Evolutionary conservation across 1,140 invertebrate species (phyloP).

Genomic region (Drosophila eugracilis): DNA sequence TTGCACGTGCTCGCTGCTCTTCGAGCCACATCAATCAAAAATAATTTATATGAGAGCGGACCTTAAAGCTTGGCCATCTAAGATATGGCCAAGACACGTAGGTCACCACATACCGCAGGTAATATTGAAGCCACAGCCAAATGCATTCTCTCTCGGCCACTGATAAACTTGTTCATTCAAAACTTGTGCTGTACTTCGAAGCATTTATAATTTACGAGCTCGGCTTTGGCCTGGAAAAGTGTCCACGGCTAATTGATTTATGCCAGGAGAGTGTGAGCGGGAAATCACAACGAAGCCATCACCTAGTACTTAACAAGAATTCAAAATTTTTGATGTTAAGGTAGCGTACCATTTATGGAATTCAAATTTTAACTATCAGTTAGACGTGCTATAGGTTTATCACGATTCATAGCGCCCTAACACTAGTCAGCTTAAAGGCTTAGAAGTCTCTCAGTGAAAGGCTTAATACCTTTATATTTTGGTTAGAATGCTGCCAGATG

Average conservation of each 20-base stretch:
- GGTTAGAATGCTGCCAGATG: conserved; percentile 56
- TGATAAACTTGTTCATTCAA: conserved; percentile 40
- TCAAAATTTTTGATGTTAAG: conserved; percentile 6
- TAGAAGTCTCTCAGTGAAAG: too few species aligned
- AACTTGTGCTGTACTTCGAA: conserved; percentile 44
- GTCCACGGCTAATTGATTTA: conserved; percentile 77
- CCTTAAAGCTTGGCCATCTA: conserved; percentile 50
- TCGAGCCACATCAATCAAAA: conserved; percentile 74
- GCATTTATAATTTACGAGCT: conserved; percentile 72
- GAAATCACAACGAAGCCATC: conserved; percentile 18
- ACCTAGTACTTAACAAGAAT: conserved; percentile 7
- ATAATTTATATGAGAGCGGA: conserved; percentile 78
- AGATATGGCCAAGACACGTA: conserved; percentile 50
- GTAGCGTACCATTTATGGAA: conserved; percentile 7
- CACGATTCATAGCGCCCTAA: conserved; percentile 52
- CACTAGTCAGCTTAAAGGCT: conserved; percentile 43
- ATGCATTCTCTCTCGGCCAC: too few species aligned
- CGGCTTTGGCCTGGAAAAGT: conserved; percentile 53
- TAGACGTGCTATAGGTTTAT: conserved; percentile 38
- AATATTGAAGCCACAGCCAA: conserved; percentile 29
- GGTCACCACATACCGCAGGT: conserved; percentile 44
- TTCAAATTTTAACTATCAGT: conserved; percentile 11
- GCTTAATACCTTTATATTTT: conserved; percentile 65
- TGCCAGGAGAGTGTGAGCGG: conserved; percentile 22
- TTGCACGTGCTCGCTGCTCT: conserved; percentile 68